Conservation (phyloP, 2,888 invertebrate species). For the Rhamphomyia laevipes region DNA sequence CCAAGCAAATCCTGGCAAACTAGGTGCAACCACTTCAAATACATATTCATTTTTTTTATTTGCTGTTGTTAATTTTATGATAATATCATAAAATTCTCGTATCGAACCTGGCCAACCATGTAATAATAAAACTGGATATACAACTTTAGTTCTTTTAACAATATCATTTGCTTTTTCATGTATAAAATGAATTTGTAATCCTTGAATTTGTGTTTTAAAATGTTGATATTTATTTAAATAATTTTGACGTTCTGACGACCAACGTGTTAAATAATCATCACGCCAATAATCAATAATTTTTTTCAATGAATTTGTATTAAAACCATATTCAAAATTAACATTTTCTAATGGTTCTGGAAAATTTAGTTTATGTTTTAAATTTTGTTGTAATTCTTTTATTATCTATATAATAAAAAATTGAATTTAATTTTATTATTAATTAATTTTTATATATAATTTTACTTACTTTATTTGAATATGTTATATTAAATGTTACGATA, state of each 20-base stretch:
- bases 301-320: slow-evolving; percentile 56
- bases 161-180: slow-evolving; percentile 42
- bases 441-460: background rate
- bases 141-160: slow-evolving; percentile 35
- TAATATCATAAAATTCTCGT: slow-evolving; percentile 65
- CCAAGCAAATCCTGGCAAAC: slow-evolving; percentile 58
- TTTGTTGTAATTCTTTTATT: slow-evolving; percentile 42
- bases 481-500: slow-evolving; percentile 6
- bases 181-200: slow-evolving; percentile 60
- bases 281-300: slow-evolving; percentile 68
- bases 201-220: slow-evolving; percentile 62
- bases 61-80: slow-evolving; percentile 50
- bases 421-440: background rate
- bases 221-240: slow-evolving; percentile 65
- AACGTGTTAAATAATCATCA: slow-evolving; percentile 53
- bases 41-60: slow-evolving; percentile 44
- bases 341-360: slow-evolving; percentile 51
- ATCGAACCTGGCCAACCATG: slow-evolving; percentile 85
- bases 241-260: slow-evolving; percentile 52
- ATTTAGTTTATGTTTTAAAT: slow-evolving; percentile 42
- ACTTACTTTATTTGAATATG: slow-evolving; percentile 13
- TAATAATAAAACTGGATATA: slow-evolving; percentile 56
- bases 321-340: slow-evolving; percentile 66
- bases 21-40: slow-evolving; percentile 57
- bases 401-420: background rate